Evolutionary conservation across 2,888 invertebrate genomes (phyloP).

Genomic region (Leptinotarsa haldemani): DNA sequence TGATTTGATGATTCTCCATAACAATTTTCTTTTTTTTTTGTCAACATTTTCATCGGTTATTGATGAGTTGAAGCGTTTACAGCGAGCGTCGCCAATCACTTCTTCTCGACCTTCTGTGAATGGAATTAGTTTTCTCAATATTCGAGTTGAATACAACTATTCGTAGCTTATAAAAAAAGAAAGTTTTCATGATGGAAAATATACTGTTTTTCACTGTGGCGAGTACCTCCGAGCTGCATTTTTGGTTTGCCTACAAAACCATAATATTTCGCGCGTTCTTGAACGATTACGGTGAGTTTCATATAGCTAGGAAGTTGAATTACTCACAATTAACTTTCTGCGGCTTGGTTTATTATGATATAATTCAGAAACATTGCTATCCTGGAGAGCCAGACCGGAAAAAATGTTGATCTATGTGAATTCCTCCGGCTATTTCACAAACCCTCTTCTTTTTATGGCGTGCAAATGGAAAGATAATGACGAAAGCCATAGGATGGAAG

Average conservation of each 20-base stretch:
- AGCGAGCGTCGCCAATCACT: too few relatives aligned
- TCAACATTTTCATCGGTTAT: too few relatives aligned
- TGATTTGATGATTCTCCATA: too few relatives aligned
- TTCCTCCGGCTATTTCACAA: neutral
- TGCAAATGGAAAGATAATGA: constrained; percentile 1
- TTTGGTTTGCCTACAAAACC: constrained; percentile 11
- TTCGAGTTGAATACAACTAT: too few relatives aligned
- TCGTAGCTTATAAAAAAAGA: neutral
- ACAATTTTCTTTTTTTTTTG: too few relatives aligned
- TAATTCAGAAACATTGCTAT: constrained; percentile 23
- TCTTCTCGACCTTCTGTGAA: too few relatives aligned
- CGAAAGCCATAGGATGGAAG: neutral
- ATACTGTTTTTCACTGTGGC: neutral
- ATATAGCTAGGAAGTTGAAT: constrained; percentile 21
- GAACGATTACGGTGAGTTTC: constrained; percentile 14
- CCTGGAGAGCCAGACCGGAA: constrained; percentile 6
- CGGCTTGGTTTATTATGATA: constrained; percentile 15
- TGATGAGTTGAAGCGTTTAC: too few relatives aligned
- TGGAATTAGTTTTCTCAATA: too few relatives aligned
- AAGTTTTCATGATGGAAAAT: neutral
- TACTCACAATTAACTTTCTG: constrained; percentile 20
- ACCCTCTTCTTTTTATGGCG: neutral
- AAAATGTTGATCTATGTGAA: constrained; percentile 6
- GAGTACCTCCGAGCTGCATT: neutral
- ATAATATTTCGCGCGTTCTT: neutral